Evolutionary conservation across 2,888 invertebrate genomes (phyloP).

Genomic region (Pyrrhia umbra): DNA sequence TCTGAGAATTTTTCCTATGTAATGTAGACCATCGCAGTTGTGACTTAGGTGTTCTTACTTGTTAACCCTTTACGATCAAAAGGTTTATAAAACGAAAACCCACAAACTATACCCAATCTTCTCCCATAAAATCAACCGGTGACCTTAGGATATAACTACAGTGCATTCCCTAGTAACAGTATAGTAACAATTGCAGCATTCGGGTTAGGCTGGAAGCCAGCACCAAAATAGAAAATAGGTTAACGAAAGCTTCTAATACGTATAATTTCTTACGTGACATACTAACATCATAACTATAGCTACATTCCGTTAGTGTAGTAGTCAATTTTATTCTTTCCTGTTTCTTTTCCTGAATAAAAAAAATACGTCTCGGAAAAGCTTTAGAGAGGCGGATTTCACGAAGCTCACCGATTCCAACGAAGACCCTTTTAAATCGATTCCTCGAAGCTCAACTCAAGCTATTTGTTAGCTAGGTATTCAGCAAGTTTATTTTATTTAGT

Average conservation of each 20-base stretch:
- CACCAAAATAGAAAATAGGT: conserved; percentile 17
- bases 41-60: background rate
- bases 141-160: conserved; percentile 24
- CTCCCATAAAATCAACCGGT: background rate
- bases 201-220: conserved; percentile 34
- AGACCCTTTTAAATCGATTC: conserved; percentile 52
- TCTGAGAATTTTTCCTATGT: conserved; percentile 47
- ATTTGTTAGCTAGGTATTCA: background rate
- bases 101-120: background rate
- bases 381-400: conserved; percentile 53
- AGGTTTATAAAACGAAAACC: background rate
- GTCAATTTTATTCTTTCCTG: conserved; percentile 39
- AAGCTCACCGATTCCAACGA: conserved; percentile 51
- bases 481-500: background rate
- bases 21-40: background rate
- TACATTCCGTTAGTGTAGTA: background rate
- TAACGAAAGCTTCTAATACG: background rate
- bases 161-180: conserved; percentile 26
- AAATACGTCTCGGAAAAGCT: conserved; percentile 60
- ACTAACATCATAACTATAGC: background rate
- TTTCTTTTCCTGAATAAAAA: conserved; percentile 62
- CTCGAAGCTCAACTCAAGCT: conserved; percentile 26
- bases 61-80: background rate
- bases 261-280: background rate
- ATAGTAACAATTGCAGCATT: conserved; percentile 28